These are phyloP conservation scores for Frankliniella fusca DNA, from an alignment of 2,888 invertebrate genomes.

Conservation along the genomic window DNA sequence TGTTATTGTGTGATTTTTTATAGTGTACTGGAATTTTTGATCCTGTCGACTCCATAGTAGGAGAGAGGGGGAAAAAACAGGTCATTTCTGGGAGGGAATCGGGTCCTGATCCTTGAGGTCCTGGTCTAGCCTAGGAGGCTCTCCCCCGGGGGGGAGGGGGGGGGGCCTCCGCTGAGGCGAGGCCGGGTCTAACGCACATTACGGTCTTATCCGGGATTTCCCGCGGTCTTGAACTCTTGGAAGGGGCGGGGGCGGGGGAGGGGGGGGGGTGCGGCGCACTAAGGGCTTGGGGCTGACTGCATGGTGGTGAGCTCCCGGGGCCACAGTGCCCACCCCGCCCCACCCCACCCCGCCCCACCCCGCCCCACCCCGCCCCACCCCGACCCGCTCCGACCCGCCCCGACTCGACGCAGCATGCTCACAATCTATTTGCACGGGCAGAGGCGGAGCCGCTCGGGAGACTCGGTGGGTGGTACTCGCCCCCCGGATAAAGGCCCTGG, in stretches of 20 bases:
- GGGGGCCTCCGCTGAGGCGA: not conserved
- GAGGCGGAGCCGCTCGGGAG: not conserved
- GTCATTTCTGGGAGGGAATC: not conserved
- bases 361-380: conserved; percentile 28
- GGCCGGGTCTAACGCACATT: conserved; percentile 27
- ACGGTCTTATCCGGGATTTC: conserved; percentile 27
- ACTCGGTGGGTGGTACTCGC: not conserved
- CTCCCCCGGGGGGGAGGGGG: conserved; percentile 28
- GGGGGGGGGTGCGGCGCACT: conserved; percentile 33
- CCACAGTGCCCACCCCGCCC: too few species aligned
- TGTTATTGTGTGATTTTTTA: too few species aligned
- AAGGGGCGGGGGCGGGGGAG: conserved; percentile 33
- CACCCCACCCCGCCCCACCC: too few species aligned
- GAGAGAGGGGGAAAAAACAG: too few species aligned
- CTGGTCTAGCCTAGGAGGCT: too few species aligned
- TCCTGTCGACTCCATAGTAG: too few species aligned
- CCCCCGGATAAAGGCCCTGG: too few species aligned
- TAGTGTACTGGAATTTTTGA: too few species aligned
- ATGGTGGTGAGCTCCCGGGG: conserved; percentile 29
- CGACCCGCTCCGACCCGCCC: not conserved
- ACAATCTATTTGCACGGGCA: conserved; percentile 33
- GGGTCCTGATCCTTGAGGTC: not conserved
- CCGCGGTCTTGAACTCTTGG: conserved; percentile 31
- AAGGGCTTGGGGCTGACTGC: conserved; percentile 28
- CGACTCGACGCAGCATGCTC: conserved; percentile 27